Conservation (phyloP, 2,888 invertebrate species). For the Drosophila diplacantha region DNA sequence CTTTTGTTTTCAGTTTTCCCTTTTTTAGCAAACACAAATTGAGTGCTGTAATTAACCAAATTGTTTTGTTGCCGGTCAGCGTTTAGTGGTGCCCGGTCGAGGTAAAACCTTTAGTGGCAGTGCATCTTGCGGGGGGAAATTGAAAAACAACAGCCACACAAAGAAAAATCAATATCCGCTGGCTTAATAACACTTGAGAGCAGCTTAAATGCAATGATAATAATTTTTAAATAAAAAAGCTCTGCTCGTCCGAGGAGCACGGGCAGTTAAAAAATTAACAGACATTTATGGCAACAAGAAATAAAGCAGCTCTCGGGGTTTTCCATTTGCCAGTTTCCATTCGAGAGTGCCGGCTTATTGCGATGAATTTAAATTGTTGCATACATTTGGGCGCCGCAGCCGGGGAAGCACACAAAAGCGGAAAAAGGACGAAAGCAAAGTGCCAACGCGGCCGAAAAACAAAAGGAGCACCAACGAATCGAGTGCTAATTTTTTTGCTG, state of each 20-base stretch:
- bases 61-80: slow-evolving; percentile 45
- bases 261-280: slow-evolving; percentile 57
- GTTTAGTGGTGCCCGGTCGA: slow-evolving; percentile 17
- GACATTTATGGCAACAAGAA: slow-evolving; percentile 54
- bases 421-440: slow-evolving; percentile 19
- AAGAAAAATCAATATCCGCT: slow-evolving; percentile 13
- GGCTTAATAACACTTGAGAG: slow-evolving; percentile 36
- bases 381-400: slow-evolving; percentile 57
- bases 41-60: slow-evolving; percentile 58
- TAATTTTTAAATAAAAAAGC: slow-evolving; percentile 17
- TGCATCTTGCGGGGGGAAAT: slow-evolving; percentile 14
- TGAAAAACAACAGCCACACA: slow-evolving; percentile 1
- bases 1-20: not conserved
- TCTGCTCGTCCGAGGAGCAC: slow-evolving; percentile 10
- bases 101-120: slow-evolving; percentile 24
- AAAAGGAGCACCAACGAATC: slow-evolving; percentile 63
- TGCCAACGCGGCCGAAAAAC: slow-evolving; percentile 42
- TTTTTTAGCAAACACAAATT: slow-evolving; percentile 42
- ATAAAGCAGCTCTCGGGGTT: slow-evolving; percentile 25
- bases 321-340: slow-evolving; percentile 33
- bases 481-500: slow-evolving; percentile 61
- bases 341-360: slow-evolving; percentile 51
- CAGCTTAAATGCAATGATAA: slow-evolving; percentile 30
- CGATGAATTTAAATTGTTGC: slow-evolving; percentile 72
- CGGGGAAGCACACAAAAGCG: slow-evolving; percentile 11